phyloP scores from a whole-genome alignment of 1,140 invertebrate species.

The Leptinotarsa defecta region DNA sequence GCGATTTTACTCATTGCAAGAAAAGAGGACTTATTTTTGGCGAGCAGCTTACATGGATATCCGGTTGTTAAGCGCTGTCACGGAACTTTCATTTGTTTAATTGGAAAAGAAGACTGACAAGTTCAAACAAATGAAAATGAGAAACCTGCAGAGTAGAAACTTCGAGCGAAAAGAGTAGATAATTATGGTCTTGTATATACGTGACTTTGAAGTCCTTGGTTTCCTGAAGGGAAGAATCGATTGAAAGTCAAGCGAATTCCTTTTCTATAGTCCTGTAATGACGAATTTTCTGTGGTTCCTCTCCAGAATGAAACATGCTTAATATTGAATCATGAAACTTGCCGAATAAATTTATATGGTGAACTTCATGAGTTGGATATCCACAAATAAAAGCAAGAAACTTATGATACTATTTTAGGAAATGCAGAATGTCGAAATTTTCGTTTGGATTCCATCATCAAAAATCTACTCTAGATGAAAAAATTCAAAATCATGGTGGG shows the following conservation, averaged over 20 bases:
- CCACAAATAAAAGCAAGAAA: too few relatives aligned
- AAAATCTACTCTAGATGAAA: too few relatives aligned
- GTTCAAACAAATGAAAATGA: conserved; percentile 8
- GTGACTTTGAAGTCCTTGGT: not conserved
- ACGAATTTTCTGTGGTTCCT: too few relatives aligned
- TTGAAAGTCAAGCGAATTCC: not conserved
- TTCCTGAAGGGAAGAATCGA: not conserved
- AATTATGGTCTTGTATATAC: not conserved
- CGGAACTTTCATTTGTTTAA: conserved; percentile 6
- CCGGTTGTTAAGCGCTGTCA: not conserved
- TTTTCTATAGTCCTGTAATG: not conserved
- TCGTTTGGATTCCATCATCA: too few relatives aligned
- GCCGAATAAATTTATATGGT: too few relatives aligned
- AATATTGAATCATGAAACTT: too few relatives aligned
- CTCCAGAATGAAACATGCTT: too few relatives aligned
- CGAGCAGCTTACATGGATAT: not conserved
- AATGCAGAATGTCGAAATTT: too few relatives aligned
- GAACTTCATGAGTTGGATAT: too few relatives aligned
- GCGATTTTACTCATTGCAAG: too few relatives aligned
- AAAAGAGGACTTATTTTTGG: not conserved
- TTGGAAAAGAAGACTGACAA: conserved; percentile 8
- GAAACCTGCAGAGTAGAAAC: conserved; percentile 1
- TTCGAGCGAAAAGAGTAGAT: not conserved
- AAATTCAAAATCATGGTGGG: too few relatives aligned
- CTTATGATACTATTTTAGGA: too few relatives aligned